Evolutionary conservation across 2,888 invertebrate genomes (phyloP).

Genomic region (Eupelmus urozonus): DNA sequence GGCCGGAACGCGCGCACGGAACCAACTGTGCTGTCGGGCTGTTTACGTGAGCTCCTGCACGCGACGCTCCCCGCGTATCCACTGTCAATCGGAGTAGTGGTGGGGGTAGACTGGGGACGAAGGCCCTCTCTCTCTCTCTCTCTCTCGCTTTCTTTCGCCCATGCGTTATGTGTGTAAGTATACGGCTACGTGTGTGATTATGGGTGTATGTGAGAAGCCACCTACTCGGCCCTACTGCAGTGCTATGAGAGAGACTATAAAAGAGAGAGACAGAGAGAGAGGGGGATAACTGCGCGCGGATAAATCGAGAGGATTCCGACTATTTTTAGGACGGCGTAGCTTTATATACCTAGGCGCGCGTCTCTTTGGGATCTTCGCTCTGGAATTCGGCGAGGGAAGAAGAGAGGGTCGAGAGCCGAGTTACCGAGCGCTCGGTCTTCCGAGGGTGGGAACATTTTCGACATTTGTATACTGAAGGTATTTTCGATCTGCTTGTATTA

Average conservation of each 20-base stretch:
- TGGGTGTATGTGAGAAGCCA: background rate
- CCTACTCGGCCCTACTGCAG: too few species aligned
- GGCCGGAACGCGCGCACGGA: background rate
- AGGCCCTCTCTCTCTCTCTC: background rate
- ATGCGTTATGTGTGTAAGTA: background rate
- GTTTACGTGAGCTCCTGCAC: slow-evolving; percentile 40
- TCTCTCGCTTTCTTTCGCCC: background rate
- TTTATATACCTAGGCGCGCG: background rate
- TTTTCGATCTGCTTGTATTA: too few species aligned
- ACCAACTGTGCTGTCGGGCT: slow-evolving; percentile 1
- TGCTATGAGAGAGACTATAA: background rate
- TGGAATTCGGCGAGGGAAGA: too few species aligned
- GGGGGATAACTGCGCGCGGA: background rate
- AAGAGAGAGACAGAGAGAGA: too few species aligned
- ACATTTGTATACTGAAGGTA: too few species aligned
- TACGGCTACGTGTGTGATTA: background rate
- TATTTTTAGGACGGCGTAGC: slow-evolving; percentile 11
- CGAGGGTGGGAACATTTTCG: too few species aligned
- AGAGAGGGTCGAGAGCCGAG: too few species aligned
- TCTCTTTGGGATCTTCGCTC: too few species aligned
- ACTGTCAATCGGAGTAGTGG: too few species aligned
- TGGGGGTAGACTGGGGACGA: background rate
- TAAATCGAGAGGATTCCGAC: slow-evolving; percentile 12
- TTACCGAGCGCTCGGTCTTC: too few species aligned
- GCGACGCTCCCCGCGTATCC: slow-evolving; percentile 7